Base-by-base conservation (phyloP, 2,113 vertebrate species). In the Anhinga anhinga region DNA sequence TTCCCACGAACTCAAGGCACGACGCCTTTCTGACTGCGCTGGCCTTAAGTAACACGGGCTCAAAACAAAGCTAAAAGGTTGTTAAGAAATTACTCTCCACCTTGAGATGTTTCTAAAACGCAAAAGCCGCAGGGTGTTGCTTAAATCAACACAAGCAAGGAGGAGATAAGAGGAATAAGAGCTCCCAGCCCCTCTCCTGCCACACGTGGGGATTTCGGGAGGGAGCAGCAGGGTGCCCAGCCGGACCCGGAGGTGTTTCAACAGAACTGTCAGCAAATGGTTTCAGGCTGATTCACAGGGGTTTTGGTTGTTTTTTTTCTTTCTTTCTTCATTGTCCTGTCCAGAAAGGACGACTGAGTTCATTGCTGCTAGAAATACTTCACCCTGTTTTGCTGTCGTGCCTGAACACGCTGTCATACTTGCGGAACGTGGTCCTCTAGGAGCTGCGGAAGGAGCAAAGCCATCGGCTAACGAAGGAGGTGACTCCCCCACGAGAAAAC, bases 11-110 rank as follows among this genome's bases (percentile, higher is more conserved):
- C 26, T 15, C 47, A 1, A 16, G 44, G 34, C 2, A 2, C 2
- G 16, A 18, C 1, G 6, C 30, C 10, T 4, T 62, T 32, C 69
- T 15, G 21, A 22, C 27, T 2, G 32, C 21, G 1, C 3, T 3
- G 8, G 40, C 17, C 55, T 73, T 15, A 12, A 50, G 5, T 7
- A 72, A 19, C 6, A 3, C 11, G 4, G 55, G 14, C 53, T 42
- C 29, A 10, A 25, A 30, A 16, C 45, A 9, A 38, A 45, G 55
- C 15, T 9, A 10, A 53, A 38, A 44, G 42, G 17, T 30, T 18
- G 6, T 15, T 34, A 58, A 3, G 10, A 20, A 55, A 30, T n/a
- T 4, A 13, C 10, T 30, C 29, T 13, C 38, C 19, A 4, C 30
- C 47, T 16, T 3, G 26, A n/a, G 66, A 27, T 3, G 59, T 17